These are phyloP conservation scores for Bergia sp. DNA, from an alignment of 92 coral and sea anemone genomes.

Conservation along the genomic window DNA sequence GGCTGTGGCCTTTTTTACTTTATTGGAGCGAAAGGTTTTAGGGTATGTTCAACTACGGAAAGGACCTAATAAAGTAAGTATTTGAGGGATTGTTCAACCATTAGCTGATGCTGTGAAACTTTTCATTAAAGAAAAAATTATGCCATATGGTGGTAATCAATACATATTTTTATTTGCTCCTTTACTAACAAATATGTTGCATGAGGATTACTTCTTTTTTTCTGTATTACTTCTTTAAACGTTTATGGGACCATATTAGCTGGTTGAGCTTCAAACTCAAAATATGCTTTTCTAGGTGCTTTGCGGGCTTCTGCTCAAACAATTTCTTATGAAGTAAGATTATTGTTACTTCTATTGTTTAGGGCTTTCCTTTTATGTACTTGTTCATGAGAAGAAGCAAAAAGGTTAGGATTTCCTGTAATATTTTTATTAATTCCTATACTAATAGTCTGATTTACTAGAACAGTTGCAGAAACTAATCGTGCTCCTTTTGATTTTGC, in stretches of 20 bases:
- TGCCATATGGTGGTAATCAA: neutral
- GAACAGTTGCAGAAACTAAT: constrained; percentile 40
- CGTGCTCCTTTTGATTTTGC: constrained; percentile 50
- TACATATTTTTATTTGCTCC: neutral
- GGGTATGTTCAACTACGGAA: constrained; percentile 41
- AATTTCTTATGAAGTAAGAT: constrained; percentile 38
- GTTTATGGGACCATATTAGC: constrained; percentile 36
- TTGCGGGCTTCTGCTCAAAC: constrained; percentile 44
- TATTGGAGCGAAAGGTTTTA: constrained; percentile 41
- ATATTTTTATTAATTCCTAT: neutral
- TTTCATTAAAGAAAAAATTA: constrained; percentile 33
- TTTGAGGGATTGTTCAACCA: constrained; percentile 43
- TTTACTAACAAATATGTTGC: neutral
- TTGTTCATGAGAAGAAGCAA: neutral
- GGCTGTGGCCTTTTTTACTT: constrained; percentile 40
- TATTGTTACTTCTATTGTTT: neutral
- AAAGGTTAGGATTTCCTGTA: neutral
- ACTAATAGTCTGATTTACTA: too few species aligned
- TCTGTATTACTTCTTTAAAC: neutral
- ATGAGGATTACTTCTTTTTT: neutral
- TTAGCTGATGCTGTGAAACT: constrained; percentile 43
- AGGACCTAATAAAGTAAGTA: constrained; percentile 49
- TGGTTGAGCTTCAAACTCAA: constrained; percentile 38
- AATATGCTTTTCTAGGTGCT: constrained; percentile 46
- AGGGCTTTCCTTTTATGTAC: neutral